Conservation (phyloP, 2,888 invertebrate species). For the Tiphia femorata region DNA sequence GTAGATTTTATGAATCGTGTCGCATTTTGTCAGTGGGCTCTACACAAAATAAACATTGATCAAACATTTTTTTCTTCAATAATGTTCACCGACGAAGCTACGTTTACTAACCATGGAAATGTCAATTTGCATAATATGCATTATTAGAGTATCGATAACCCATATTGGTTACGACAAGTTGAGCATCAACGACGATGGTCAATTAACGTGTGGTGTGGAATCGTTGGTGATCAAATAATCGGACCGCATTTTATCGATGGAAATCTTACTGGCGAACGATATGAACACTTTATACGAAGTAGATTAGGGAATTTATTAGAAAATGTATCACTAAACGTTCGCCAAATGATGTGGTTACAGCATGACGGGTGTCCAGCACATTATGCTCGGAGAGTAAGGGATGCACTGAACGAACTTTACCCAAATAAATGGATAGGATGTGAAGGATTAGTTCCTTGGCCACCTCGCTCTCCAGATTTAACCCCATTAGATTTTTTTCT, state of each 20-base stretch:
- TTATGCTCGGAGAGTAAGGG: slow-evolving; percentile 3
- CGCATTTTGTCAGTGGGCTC: too few relatives aligned
- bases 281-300: background rate
- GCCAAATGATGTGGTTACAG: background rate
- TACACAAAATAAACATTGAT: too few relatives aligned
- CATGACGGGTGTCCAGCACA: slow-evolving; percentile 8
- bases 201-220: slow-evolving; percentile 5
- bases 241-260: too few relatives aligned
- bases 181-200: slow-evolving; percentile 1
- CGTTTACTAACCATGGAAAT: slow-evolving; percentile 7
- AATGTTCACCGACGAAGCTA: slow-evolving; percentile 11
- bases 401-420: slow-evolving; percentile 5
- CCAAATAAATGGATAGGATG: slow-evolving; percentile 6
- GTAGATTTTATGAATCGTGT: too few relatives aligned
- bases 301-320: background rate
- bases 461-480: too few relatives aligned
- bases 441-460: too few relatives aligned
- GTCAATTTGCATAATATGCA: background rate
- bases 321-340: background rate
- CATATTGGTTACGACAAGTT: background rate
- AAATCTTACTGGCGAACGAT: slow-evolving; percentile 8
- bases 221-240: too few relatives aligned
- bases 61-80: slow-evolving; percentile 13
- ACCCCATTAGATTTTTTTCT: too few relatives aligned
- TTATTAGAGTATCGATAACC: background rate